phyloP scores from a whole-genome alignment of 53 echinoderm and acorn worm species.

The Actinopyga echinites region DNA sequence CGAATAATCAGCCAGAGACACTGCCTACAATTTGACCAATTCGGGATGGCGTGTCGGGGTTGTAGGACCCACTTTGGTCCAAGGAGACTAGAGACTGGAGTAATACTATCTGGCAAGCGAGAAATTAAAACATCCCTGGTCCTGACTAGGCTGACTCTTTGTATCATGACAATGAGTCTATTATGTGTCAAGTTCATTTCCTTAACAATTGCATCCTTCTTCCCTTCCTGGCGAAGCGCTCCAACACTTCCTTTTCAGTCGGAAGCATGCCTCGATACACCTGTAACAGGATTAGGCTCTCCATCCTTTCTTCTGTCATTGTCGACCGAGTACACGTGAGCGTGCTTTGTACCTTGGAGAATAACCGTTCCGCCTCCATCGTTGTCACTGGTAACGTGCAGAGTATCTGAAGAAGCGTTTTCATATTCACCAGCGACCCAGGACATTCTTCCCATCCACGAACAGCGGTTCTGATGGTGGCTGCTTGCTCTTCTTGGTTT shows the following conservation, averaged over 20 bases:
- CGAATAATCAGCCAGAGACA: no score
- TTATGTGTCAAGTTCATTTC: neutral
- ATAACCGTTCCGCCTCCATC: neutral
- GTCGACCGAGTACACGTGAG: neutral
- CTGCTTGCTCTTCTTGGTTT: neutral
- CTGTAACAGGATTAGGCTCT: neutral
- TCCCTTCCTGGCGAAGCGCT: neutral
- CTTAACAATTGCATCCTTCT: neutral
- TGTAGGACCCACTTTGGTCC: neutral
- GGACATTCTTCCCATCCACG: neutral
- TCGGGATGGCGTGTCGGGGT: no score
- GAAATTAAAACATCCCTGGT: neutral
- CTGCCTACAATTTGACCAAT: no score
- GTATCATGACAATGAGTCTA: neutral
- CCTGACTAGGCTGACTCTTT: constrained; percentile 1
- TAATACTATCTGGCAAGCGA: neutral
- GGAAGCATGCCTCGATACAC: neutral
- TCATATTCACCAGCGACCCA: neutral
- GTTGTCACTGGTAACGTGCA: neutral
- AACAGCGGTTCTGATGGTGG: neutral
- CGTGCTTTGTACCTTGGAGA: neutral
- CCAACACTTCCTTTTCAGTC: neutral
- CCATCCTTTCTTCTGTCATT: neutral
- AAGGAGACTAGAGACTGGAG: neutral
- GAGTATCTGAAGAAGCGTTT: neutral